Conservation (phyloP, 2,888 invertebrate species). For the Neoaliturus tenellus region DNA sequence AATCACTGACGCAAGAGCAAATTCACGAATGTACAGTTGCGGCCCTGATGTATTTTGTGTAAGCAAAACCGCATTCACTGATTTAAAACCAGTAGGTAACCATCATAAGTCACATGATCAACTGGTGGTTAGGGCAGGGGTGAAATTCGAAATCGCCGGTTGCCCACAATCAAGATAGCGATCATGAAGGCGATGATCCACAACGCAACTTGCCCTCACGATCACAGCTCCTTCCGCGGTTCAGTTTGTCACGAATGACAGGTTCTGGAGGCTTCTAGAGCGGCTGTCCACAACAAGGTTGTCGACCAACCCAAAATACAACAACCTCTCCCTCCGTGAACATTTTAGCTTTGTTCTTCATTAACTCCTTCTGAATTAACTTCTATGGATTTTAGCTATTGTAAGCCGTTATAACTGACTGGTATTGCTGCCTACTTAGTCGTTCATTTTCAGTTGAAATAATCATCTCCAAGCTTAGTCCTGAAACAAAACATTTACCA, state of each 20-base stretch:
- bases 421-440: no score
- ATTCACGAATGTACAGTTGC: not conserved
- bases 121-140: not conserved
- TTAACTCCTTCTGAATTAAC: no score
- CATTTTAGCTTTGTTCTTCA: no score
- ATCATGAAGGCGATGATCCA: not conserved
- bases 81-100: not conserved
- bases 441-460: no score
- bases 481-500: no score
- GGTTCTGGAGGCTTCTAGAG: not conserved
- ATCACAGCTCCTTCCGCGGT: not conserved
- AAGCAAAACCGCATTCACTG: not conserved
- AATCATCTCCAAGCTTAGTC: no score
- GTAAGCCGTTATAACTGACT: no score
- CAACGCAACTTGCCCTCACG: not conserved
- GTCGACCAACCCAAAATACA: no score
- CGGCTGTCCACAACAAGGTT: no score
- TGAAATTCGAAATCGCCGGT: not conserved
- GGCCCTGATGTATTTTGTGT: not conserved
- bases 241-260: not conserved
- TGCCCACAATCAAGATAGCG: not conserved
- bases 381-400: no score
- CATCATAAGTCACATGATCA: not conserved
- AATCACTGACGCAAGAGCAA: not conserved
- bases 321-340: no score